Evolutionary conservation across 2,797 vertebrate genomes (phyloP).

Genomic region (Peromyscus eremicus): DNA sequence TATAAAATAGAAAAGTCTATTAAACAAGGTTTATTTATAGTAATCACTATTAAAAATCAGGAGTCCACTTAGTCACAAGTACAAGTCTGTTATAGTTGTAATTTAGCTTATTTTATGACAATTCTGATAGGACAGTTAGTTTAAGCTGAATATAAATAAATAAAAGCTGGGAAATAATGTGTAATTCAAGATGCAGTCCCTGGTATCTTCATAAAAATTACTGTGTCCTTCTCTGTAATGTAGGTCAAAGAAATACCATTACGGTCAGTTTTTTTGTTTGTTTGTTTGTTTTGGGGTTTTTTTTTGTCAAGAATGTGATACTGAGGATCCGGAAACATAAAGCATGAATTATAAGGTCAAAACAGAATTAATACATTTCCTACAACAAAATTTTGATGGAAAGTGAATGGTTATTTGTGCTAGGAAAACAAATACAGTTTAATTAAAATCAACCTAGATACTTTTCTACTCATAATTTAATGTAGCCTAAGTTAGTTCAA

Average conservation of each 20-base stretch:
- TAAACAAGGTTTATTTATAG: slow-evolving; percentile 20
- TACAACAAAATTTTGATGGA: neutral
- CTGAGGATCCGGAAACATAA: slow-evolving; percentile 77
- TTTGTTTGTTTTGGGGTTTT: neutral
- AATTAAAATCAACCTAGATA: slow-evolving; percentile 12
- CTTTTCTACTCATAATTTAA: slow-evolving; percentile 7
- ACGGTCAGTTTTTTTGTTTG: slow-evolving; percentile 44
- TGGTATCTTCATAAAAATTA: slow-evolving; percentile 74
- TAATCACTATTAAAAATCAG: slow-evolving; percentile 59
- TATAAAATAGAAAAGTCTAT: neutral
- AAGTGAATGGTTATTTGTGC: slow-evolving; percentile 22
- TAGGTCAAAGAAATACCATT: slow-evolving; percentile 73
- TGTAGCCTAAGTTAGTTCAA: slow-evolving; percentile 35
- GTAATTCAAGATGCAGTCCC: slow-evolving; percentile 62
- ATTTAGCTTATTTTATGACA: neutral
- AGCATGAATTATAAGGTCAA: slow-evolving; percentile 54
- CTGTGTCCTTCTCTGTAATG: slow-evolving; percentile 73
- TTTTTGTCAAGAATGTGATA: slow-evolving; percentile 82
- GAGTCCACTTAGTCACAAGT: neutral
- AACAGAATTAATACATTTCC: slow-evolving; percentile 9
- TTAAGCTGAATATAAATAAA: slow-evolving; percentile 65
- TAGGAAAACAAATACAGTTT: neutral
- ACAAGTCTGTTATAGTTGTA: neutral
- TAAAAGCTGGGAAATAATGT: slow-evolving; percentile 56
- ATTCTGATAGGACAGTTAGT: neutral